Evolutionary conservation across 2,797 vertebrate species (phyloP).

Genomic region (Lates japonicus): DNA sequence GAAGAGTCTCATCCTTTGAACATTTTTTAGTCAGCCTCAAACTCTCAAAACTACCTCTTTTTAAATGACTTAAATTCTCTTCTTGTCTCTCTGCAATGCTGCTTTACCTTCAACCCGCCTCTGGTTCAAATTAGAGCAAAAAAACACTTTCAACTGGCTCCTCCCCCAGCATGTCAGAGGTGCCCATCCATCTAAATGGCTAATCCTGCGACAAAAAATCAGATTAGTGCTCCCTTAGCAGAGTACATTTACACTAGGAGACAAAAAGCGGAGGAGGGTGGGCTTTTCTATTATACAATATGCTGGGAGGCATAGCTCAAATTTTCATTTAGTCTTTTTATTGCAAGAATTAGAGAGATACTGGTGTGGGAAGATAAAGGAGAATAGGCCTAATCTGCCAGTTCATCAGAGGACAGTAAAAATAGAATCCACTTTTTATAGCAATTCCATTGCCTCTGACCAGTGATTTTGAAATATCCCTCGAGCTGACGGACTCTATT

Average conservation of each 20-base stretch:
- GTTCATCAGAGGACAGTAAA: conserved; percentile 56
- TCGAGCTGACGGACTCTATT: conserved; percentile 32
- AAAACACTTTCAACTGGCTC: conserved; percentile 69
- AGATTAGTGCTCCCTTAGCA: conserved; percentile 74
- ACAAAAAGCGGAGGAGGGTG: conserved; percentile 21
- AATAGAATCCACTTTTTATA: conserved; percentile 48
- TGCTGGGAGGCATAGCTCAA: conserved; percentile 40
- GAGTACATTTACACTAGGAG: conserved; percentile 63
- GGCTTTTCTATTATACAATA: conserved; percentile 32
- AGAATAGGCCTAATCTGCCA: conserved; percentile 48
- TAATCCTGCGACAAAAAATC: conserved; percentile 73
- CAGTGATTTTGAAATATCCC: conserved; percentile 52
- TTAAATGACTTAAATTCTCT: conserved; percentile 31
- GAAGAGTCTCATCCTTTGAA: conserved; percentile 46
- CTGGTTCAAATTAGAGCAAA: conserved; percentile 79
- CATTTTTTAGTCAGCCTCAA: conserved; percentile 19
- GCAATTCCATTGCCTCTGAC: conserved; percentile 42
- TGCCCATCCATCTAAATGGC: conserved; percentile 71
- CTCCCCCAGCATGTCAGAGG: conserved; percentile 45
- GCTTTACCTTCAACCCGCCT: conserved; percentile 1
- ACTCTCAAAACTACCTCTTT: conserved; percentile 24
- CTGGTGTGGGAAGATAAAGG: conserved; percentile 49
- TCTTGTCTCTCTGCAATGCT: conserved; percentile 1
- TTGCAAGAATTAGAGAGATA: conserved; percentile 44
- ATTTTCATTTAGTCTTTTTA: conserved; percentile 36